A percentile compares a stretch with the other conserved stretches of the same genome.
Evolutionary conservation across 2,797 vertebrate genomes (phyloP).

Genomic region (Jordanella pulchra): DNA sequence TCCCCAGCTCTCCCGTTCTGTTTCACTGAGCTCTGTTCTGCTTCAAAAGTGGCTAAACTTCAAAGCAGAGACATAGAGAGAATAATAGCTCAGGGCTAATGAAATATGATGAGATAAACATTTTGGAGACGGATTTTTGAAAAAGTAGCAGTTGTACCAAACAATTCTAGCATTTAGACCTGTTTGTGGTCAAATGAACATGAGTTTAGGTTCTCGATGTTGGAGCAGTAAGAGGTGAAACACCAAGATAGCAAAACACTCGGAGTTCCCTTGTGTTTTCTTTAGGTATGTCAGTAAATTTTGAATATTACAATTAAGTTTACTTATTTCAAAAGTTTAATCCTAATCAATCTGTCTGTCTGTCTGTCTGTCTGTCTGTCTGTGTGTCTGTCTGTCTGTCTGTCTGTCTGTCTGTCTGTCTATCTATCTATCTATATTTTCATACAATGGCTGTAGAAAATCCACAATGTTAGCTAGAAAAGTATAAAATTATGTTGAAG

Average conservation of each 20-base stretch:
- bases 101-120: conserved; percentile 74
- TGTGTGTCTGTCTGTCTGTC: too few species aligned
- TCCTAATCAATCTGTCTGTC: too few species aligned
- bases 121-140: conserved; percentile 47
- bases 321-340: not conserved
- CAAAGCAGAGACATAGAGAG: conserved; percentile 76
- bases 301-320: not conserved
- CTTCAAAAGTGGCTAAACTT: conserved; percentile 79
- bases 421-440: too few species aligned
- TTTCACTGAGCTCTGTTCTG: conserved; percentile 68
- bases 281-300: not conserved
- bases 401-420: too few species aligned
- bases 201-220: not conserved
- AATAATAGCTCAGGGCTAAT: conserved; percentile 75
- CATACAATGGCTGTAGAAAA: too few species aligned
- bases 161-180: conserved; percentile 23
- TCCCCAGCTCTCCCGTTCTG: conserved; percentile 66
- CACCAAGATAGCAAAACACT: not conserved
- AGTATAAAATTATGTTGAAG: too few species aligned
- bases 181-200: conserved; percentile 23
- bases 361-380: too few species aligned
- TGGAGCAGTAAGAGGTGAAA: not conserved
- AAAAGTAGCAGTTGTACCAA: conserved; percentile 40
- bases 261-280: conserved; percentile 35
- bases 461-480: not conserved